Evolutionary conservation across 2,113 vertebrate species (phyloP), one percentile per base, ranked within the genome.

Genomic region (Oreotrochilus melanogaster): DNA sequence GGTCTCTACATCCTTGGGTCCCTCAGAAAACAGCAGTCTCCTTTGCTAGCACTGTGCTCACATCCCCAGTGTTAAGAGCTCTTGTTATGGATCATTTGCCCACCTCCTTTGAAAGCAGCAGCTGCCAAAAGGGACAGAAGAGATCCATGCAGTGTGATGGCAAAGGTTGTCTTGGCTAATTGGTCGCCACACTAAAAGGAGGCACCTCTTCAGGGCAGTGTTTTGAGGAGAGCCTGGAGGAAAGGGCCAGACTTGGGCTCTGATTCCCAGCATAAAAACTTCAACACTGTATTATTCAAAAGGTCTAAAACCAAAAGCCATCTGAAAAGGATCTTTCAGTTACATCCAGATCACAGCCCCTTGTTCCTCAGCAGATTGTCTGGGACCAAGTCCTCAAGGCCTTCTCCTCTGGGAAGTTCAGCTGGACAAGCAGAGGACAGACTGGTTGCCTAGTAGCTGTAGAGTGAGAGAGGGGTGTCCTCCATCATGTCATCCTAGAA

Each of bases 401-500:
- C 60, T 86, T 92, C 92, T 94, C 79, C 89, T 94, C 86, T 74
- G 86, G 90, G 91, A 88, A 75, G 79, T 70, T 93, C 85, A 88
- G 82, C 73, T 6, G 14, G 48, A 60, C 73, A 90, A 82, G 79
- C 83, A 78, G 90, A 65, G 76, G 76, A 88, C 64, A 88, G 78
- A 76, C 64, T 72, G 78, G 70, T 96, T 89, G 86, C 79, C 98
- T 98, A 99, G 97, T 99, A 99, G 98, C 97, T 99, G 98, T 99
- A 99, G 98, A 99, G 99, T 86, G 99, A 99, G 96, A 99, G 97
- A 37, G 99, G 99, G 6, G 99, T 98, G 94, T 99, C 99, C 93
- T 99, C 99, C 99, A 99, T 98, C 98, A 99, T 99, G 71, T 99
- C 99, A 79, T 99, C 99, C 99, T 99, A 85, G 64, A 92, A 61